These are phyloP conservation scores for Cataglyphis hispanica DNA, from an alignment of 1,140 invertebrate genomes.

Conservation along the genomic window DNA sequence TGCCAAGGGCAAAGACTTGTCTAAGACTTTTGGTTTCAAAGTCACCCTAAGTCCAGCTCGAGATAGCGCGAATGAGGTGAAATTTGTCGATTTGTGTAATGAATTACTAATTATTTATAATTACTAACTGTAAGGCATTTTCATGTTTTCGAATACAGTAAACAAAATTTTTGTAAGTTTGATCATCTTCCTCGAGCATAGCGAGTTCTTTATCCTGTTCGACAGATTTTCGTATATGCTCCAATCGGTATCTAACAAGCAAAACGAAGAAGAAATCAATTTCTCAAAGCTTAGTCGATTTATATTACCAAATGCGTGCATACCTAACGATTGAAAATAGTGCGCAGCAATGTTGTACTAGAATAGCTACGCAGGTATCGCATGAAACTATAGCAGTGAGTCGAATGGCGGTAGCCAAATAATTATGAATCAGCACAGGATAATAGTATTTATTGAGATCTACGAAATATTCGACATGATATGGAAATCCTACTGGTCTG, in stretches of 20 bases:
- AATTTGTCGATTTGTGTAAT: too few species aligned
- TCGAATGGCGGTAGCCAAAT: conserved; percentile 59
- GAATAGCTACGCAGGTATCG: conserved; percentile 62
- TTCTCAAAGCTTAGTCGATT: neutral
- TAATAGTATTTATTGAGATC: conserved; percentile 70
- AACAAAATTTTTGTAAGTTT: conserved; percentile 29
- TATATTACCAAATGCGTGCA: neutral
- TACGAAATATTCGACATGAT: conserved; percentile 69
- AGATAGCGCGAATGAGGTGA: too few species aligned
- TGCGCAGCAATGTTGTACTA: conserved; percentile 68
- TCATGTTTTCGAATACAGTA: conserved; percentile 40
- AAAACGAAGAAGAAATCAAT: neutral
- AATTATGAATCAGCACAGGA: conserved; percentile 67
- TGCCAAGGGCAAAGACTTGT: too few species aligned
- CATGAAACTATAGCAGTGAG: conserved; percentile 65
- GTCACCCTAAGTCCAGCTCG: too few species aligned
- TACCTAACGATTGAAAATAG: conserved; percentile 71
- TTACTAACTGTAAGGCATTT: conserved; percentile 36
- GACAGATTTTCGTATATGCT: neutral
- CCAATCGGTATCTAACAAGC: conserved; percentile 19
- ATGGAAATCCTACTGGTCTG: conserved; percentile 62
- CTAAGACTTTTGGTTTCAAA: too few species aligned
- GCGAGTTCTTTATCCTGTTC: conserved; percentile 20
- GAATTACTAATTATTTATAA: too few species aligned
- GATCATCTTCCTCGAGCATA: neutral